Evolutionary conservation across 2,888 invertebrate species (phyloP).

Genomic region (Maniola hyperantus): DNA sequence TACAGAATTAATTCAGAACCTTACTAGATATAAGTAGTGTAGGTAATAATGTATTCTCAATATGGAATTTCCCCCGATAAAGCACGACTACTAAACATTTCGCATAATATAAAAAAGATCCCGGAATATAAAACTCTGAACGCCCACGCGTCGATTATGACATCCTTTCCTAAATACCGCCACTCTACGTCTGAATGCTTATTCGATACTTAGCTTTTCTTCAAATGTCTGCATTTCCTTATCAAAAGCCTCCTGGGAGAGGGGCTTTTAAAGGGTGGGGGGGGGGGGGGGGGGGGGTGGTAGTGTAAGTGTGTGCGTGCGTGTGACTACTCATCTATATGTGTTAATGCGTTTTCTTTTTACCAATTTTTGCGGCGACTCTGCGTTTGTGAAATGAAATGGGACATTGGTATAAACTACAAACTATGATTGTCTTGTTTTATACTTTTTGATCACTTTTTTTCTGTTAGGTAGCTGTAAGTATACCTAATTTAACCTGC

Average conservation of each 20-base stretch:
- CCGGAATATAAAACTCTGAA: conserved; percentile 33
- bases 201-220: conserved; percentile 79
- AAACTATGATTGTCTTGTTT: background rate
- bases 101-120: conserved; percentile 31
- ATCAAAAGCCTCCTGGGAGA: conserved; percentile 75
- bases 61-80: background rate
- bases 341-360: conserved; percentile 83
- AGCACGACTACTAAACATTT: conserved; percentile 9
- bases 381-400: conserved; percentile 27
- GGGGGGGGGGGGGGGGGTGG: conserved; percentile 56
- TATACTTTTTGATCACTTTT: background rate
- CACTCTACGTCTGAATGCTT: conserved; percentile 65
- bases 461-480: too few species aligned
- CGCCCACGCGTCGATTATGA: conserved; percentile 55
- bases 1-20: background rate
- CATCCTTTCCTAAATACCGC: conserved; percentile 63
- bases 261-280: conserved; percentile 69
- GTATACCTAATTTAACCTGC: too few species aligned
- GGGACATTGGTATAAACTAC: background rate
- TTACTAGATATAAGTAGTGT: background rate
- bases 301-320: conserved; percentile 54
- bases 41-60: background rate
- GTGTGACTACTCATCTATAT: conserved; percentile 79
- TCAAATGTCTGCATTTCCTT: conserved; percentile 83
- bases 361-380: conserved; percentile 78